phyloP scores from a whole-genome alignment of 2,888 invertebrate species.

The Epinotia nisella region DNA sequence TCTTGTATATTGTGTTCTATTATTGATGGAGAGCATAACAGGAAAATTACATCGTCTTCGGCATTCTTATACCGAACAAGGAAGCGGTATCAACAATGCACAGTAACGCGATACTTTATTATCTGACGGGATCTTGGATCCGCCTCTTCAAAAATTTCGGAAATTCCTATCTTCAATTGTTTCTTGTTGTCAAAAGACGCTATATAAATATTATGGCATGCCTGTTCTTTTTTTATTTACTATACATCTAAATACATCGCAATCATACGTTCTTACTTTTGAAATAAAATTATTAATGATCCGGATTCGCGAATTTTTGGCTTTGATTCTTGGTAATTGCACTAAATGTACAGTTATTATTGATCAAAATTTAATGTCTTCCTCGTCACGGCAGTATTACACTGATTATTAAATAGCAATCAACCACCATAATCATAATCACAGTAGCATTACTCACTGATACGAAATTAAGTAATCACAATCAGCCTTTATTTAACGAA shows the following conservation, averaged over 20 bases:
- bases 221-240: not conserved
- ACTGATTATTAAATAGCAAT: conserved; percentile 44
- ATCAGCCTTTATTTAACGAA: conserved; percentile 42
- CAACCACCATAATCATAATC: conserved; percentile 44
- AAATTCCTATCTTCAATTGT: conserved; percentile 17
- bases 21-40: conserved; percentile 66
- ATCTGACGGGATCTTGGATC: conserved; percentile 41
- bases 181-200: conserved; percentile 21
- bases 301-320: conserved; percentile 18
- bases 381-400: conserved; percentile 27
- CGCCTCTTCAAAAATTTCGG: conserved; percentile 31
- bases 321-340: conserved; percentile 15
- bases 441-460: conserved; percentile 34
- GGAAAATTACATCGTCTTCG: conserved; percentile 70
- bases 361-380: conserved; percentile 26
- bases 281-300: conserved; percentile 13
- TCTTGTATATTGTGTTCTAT: conserved; percentile 56
- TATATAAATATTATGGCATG: conserved; percentile 21
- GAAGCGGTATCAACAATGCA: conserved; percentile 54
- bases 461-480: conserved; percentile 56
- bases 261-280: not conserved
- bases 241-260: not conserved
- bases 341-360: conserved; percentile 29
- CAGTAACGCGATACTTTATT: conserved; percentile 61
- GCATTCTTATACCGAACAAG: conserved; percentile 54